Evolutionary conservation across 1,140 invertebrate species (phyloP).

Genomic region (Nixonia krombeini): DNA sequence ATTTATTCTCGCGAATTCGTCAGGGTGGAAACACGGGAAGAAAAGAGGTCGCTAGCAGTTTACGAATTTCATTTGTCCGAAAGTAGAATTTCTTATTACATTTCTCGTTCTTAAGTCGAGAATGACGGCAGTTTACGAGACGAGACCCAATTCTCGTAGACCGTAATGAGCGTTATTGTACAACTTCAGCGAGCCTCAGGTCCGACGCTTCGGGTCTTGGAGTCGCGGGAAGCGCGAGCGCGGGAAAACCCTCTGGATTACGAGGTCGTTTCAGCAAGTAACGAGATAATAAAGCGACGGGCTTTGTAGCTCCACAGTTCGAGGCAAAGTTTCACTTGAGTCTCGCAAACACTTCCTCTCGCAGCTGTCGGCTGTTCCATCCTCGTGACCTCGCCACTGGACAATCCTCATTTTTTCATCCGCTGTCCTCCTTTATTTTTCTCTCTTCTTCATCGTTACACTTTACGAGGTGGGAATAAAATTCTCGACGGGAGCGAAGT

Average conservation of each 20-base stretch:
- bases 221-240: constrained; percentile 8
- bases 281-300: constrained; percentile 58
- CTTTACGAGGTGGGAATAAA: constrained; percentile 10
- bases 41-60: neutral
- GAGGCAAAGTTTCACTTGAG: constrained; percentile 20
- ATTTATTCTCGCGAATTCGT: neutral
- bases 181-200: neutral
- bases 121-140: constrained; percentile 47
- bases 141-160: constrained; percentile 32
- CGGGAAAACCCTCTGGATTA: constrained; percentile 47
- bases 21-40: neutral
- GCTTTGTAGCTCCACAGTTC: constrained; percentile 44
- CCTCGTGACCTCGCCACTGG: neutral
- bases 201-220: constrained; percentile 22
- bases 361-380: constrained; percentile 9
- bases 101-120: neutral
- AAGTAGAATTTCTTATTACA: constrained; percentile 2
- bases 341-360: constrained; percentile 4
- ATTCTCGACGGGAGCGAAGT: neutral
- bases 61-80: neutral
- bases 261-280: constrained; percentile 46
- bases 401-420: constrained; percentile 1
- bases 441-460: neutral
- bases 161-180: constrained; percentile 53
- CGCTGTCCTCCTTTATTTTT: constrained; percentile 2